These are phyloP conservation scores for Heteropelma amictum DNA, from an alignment of 2,888 invertebrate genomes.

Conservation along the genomic window DNA sequence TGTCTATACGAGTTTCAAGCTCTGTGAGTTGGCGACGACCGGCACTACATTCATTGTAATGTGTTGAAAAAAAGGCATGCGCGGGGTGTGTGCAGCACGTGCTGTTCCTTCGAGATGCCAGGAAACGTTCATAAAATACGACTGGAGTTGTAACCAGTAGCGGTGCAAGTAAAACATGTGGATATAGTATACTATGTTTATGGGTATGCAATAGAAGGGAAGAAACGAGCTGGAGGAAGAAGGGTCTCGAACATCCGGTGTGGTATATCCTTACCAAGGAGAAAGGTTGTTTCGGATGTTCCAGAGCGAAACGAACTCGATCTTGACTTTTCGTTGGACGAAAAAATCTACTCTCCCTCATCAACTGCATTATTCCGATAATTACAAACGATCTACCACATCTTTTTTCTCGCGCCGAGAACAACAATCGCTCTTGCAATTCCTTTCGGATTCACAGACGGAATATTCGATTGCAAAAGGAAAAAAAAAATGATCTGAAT, in stretches of 20 bases:
- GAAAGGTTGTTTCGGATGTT: slow-evolving; percentile 26
- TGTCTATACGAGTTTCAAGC: slow-evolving; percentile 9
- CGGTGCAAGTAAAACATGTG: background rate
- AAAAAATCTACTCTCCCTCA: too few species aligned
- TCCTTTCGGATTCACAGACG: too few species aligned
- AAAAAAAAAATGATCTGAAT: too few species aligned
- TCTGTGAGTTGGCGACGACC: slow-evolving; percentile 7
- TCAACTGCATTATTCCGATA: too few species aligned
- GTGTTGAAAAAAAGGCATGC: slow-evolving; percentile 1
- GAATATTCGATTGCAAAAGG: too few species aligned
- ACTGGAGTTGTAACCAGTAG: slow-evolving; percentile 33
- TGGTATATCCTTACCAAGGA: background rate
- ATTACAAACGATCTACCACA: too few species aligned
- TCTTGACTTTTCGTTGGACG: too few species aligned
- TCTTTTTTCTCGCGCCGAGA: too few species aligned
- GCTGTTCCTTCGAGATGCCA: slow-evolving; percentile 30
- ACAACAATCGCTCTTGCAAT: too few species aligned
- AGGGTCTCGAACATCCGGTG: slow-evolving; percentile 41
- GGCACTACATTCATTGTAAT: too few species aligned
- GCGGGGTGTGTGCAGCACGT: slow-evolving; percentile 51
- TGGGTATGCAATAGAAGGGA: background rate
- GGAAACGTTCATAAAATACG: slow-evolving; percentile 49
- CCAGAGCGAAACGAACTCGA: slow-evolving; percentile 34
- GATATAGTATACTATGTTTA: background rate
- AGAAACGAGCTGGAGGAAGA: slow-evolving; percentile 23